Evolutionary conservation across 2,797 vertebrate genomes (phyloP), one percentile per base, ranked within the genome.

Genomic region (Meda fulgida): DNA sequence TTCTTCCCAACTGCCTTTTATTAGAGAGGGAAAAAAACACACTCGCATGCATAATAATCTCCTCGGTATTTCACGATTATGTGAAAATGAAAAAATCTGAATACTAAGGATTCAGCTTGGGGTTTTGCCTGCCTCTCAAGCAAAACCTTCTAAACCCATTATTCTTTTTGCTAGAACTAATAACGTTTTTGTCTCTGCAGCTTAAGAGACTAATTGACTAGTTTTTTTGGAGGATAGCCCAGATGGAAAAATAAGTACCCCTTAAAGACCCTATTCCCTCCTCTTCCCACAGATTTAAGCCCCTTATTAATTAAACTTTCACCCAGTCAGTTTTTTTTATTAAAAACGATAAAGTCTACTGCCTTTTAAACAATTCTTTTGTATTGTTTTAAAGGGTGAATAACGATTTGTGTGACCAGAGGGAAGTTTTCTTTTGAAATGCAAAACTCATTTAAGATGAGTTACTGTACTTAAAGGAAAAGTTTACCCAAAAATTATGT

Each of bases 221-320:
- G 91, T 95, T 94, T 95, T 65, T 95, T 95, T 94, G 93, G 92
- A 95, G 94, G 91, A 95, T 93, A 96, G 95, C 93, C 94, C 94
- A 95, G 94, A 95, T 94, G 94, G 93, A 95, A 95, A 96, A 95
- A 95, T 95, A 94, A 94, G 94, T 94, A 92, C 91, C 92, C 93
- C 93, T 95, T 95, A 95, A 95, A 96, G 93, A 95, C 93, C 92
- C 90, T 92, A 93, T 92, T 95, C 94, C 94, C 93, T 92, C 93
- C 91, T 93, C 93, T 94, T 94, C 94, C 91, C 90, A 88, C 81
- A 90, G 92, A 94, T 95, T 95, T 94, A 95, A 95, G 93, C 94
- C 92, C 93, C 93, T 94, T 95, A 95, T 96, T 96, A 96, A 96
- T 95, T 96, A 95, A 95, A 96, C 94, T 94, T 95, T 95, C 94